These are phyloP conservation scores for Haliclona indistincta DNA, from an alignment of 37 sponge, comb jelly and placozoan species.

Conservation along the genomic window DNA sequence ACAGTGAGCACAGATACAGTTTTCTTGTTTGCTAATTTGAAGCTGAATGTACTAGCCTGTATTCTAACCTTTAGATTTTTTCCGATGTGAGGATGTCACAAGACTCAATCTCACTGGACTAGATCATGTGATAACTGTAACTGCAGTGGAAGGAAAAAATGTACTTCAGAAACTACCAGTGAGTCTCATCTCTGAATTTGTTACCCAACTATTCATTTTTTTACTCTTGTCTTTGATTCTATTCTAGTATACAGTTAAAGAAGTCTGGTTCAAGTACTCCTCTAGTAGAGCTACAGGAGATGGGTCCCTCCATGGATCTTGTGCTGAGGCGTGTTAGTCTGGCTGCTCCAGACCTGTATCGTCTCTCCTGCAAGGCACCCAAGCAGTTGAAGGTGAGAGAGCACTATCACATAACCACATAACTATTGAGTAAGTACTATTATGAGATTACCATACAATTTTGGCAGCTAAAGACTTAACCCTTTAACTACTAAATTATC, in stretches of 20 bases:
- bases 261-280: constrained; percentile 83
- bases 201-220: too few species aligned
- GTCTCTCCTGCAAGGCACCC: constrained; percentile 74
- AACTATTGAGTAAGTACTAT: too few species aligned
- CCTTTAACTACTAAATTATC: too few species aligned
- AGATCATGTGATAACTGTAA: constrained; percentile 85
- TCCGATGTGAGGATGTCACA: constrained; percentile 62
- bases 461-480: too few species aligned
- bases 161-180: constrained; percentile 73
- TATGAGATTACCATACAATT: too few species aligned
- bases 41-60: too few species aligned
- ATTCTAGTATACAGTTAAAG: constrained; percentile 57
- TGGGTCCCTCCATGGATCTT: constrained; percentile 86
- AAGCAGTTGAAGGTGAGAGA: constrained; percentile 64
- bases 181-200: background rate
- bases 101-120: constrained; percentile 74
- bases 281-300: constrained; percentile 89
- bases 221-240: background rate
- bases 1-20: too few species aligned
- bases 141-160: constrained; percentile 72
- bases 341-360: constrained; percentile 61
- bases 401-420: too few species aligned
- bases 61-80: constrained; percentile 67
- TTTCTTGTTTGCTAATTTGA: too few species aligned
- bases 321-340: constrained; percentile 72